Base-by-base conservation (phyloP, 1,140 invertebrate species). In the Episyrphus balteatus region DNA sequence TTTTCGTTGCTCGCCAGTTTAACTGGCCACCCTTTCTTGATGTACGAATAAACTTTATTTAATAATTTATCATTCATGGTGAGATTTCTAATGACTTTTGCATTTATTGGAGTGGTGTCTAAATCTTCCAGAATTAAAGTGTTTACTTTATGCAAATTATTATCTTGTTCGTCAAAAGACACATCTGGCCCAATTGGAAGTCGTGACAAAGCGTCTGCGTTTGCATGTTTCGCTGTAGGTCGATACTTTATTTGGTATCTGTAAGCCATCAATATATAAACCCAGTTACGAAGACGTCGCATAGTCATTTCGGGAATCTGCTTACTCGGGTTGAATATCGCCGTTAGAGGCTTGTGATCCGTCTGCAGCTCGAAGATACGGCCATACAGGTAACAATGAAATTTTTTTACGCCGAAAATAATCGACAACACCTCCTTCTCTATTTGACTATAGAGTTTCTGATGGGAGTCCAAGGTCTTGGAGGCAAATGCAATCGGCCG, bases 371-470 rank as follows among this genome's bases (percentile, higher is more conserved):
- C 54, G 54, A 75, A 76, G 34, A 60, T 46, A 39, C 57, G 51
- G 43, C 69, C 75, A 57, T 58, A 71, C 3, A 76, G 40, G 46
- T 73, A 78, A 40, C 76, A 55, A 46, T 77, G 70, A 52, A 77
- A 77, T 46, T 71, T 72, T 42, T 58, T 54, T 15, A 74, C 48
- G n/a, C 68, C 70, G 56, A 64, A 73, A 42, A 75, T 47, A 32
- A 78, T 68, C 3, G 68, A 62, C 5, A 73, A 54, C 0, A 61
- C 72, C 57, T 80, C 76, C 51, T 73, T 72, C 30, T 81, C 73
- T 7, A 75, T 58, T 50, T 76, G 70, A 18, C 61, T 56, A 54
- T 78, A 79, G 10, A 72, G 72, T 51, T 56, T 50, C 55, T 80
- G 70, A 5, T 70, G 55, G 3, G 39, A 32, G 13, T 57, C 67